Base-by-base conservation (phyloP, 1,140 invertebrate genomes). In the Brachionus calyciflorus region DNA sequence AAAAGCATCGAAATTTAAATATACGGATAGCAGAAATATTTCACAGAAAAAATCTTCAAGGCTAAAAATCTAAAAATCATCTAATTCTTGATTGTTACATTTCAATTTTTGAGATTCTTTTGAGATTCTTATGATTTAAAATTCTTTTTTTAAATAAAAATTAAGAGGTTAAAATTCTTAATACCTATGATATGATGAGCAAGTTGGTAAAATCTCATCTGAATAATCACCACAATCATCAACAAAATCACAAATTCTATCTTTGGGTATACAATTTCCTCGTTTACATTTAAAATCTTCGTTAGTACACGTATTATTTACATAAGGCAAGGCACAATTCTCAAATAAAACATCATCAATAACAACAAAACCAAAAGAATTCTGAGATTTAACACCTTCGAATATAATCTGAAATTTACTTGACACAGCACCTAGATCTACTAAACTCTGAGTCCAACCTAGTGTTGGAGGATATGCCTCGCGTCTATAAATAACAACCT, bases 341-440 rank as follows among this genome's bases (percentile, higher is more conserved):
- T 55, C 49, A 76, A 76, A 76, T 26, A 30, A 24, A 10, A 76
- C 49, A 55, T 76, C 73, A 48, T 76, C 73, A 57, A 76, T 76
- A 14, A 49, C 55, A 17, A 76, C 21, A 48, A 30, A 91, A 68
- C 91, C 91, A 1, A 89, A 86, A 79, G 89, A 90, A 77, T 87
- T 88, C 1, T 77, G 79, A 0, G 90, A 90, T 70, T 90, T 85
- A 1, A 90, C 84, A 10, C 89, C 90, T 83, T 91, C 89, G 49
- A 92, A 88, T 37, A 91, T 84, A 49, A 92, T 88, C 89, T 90
- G 79, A 77, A 84, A 84, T 6, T 78, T 75, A 55, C 53, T n/a
- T 5, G 55, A 77, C 14, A 81, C 80, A 24, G 79, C 49, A 80
- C 70, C 30, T 78, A 77, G 14, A 77, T 75, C 9, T 63, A 77